Evolutionary conservation across 2,888 invertebrate species (phyloP).

Genomic region (Synanthedon andrenaeformis): DNA sequence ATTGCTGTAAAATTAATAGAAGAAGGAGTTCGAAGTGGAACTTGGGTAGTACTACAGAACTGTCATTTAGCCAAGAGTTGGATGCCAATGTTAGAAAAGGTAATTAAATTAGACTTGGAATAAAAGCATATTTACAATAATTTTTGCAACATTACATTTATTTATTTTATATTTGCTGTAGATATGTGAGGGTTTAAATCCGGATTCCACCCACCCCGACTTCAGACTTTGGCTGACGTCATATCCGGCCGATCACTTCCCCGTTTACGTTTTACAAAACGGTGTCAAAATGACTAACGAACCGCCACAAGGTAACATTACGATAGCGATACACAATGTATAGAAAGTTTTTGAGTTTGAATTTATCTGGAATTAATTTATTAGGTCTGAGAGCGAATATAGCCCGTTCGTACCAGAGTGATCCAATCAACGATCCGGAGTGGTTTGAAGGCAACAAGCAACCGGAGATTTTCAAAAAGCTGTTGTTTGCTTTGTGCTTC

Average conservation of each 20-base stretch:
- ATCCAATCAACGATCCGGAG: conserved; percentile 88
- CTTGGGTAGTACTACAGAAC: conserved; percentile 96
- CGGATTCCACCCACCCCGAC: conserved; percentile 88
- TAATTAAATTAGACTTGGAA: neutral
- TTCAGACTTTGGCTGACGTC: conserved; percentile 96
- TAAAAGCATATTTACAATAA: neutral
- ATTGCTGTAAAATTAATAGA: conserved; percentile 89
- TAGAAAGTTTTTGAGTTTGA: neutral
- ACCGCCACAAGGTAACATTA: conserved; percentile 81
- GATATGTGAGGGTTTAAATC: conserved; percentile 85
- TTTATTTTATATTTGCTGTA: conserved; percentile 24
- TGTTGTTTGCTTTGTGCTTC: conserved; percentile 90
- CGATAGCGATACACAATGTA: too few relatives aligned
- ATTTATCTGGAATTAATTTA: too few relatives aligned
- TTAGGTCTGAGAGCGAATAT: conserved; percentile 82
- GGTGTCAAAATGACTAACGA: conserved; percentile 98
- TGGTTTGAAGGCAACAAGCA: conserved; percentile 92
- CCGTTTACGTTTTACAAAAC: conserved; percentile 90
- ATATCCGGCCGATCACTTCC: conserved; percentile 92
- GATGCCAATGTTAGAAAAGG: conserved; percentile 90
- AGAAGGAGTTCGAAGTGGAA: conserved; percentile 84
- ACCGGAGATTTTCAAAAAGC: conserved; percentile 80
- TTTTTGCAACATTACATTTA: neutral
- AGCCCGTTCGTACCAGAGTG: conserved; percentile 82
- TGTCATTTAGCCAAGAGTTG: conserved; percentile 96